A percentile compares a stretch with the other conserved stretches of the same genome.
Evolutionary conservation across 2,113 vertebrate species (phyloP).

Genomic region (Hemiscyllium ocellatum): DNA sequence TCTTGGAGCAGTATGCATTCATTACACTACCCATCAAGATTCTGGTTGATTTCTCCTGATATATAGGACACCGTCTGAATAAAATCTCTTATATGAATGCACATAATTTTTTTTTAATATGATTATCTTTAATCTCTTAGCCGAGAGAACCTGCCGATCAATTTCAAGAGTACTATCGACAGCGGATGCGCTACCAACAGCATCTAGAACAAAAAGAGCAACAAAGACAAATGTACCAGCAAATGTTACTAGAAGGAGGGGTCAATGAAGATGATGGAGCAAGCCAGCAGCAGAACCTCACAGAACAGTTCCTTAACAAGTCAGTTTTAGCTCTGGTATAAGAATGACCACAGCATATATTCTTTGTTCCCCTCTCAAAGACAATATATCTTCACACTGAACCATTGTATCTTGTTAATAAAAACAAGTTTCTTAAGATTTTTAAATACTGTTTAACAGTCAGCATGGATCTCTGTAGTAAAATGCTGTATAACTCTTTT

Average conservation of each 20-base stretch:
- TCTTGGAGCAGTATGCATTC: neutral
- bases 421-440: neutral
- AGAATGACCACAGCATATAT: neutral
- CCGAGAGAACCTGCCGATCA: conserved; percentile 88
- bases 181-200: conserved; percentile 90
- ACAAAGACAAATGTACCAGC: conserved; percentile 87
- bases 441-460: neutral
- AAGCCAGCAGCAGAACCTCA: conserved; percentile 80
- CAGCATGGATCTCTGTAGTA: neutral
- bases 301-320: conserved; percentile 92
- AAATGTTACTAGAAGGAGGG: conserved; percentile 93
- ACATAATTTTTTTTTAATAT: neutral
- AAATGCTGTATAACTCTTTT: neutral
- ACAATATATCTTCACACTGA: neutral
- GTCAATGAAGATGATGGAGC: conserved; percentile 77
- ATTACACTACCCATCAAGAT: neutral
- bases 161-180: conserved; percentile 89
- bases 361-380: neutral
- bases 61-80: neutral
- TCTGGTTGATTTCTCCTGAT: neutral
- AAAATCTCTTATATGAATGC: neutral
- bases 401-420: neutral
- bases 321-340: conserved; percentile 46
- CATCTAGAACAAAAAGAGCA: conserved; percentile 97
- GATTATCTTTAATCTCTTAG: conserved; percentile 48